Base-by-base conservation (phyloP, 1,140 invertebrate genomes). In the Penaeus chinensis region DNA sequence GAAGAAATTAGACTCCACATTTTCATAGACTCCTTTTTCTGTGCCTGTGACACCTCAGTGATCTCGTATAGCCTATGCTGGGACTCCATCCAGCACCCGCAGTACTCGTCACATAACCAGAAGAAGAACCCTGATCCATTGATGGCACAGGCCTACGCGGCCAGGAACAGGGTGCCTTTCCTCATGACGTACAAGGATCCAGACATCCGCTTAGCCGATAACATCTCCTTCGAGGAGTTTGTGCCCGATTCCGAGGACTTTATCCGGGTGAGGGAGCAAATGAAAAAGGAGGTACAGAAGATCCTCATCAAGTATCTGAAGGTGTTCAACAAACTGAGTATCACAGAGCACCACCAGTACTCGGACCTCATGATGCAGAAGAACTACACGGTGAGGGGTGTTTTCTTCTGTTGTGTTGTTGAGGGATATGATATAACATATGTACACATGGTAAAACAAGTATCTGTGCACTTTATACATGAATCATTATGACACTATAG, bases 271-370 rank as follows among this genome's bases (percentile, higher is more conserved):
- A 47, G 86, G 60, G 78, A 87, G 32, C 86, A 87, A 42, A 87
- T 87, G 86, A 82, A 87, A 61, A 87, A 63, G 42, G 86, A 87
- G 61, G 81, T 87, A 20, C 60, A 87, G 86, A 87, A 83, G 71
- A 77, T 87, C 20, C 66, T 87, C 16, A 63, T 83, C 18, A 63
- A 63, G 16, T 77, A 87, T 47, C 10, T 82, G 7, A 42, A 32
- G 11, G 19, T 62, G 22, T 87, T 87, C 42, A 37, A 47, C 16
- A 37, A 71, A 3, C 61, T 87, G 2, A 11, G 27, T 24, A 81
- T 87, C 3, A 47, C n/a, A 3, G 86, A 87, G 47, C 24, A 77
- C 22, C 86, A 87, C 37, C 69, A 78, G 32, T 20, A 87, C 27
- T 87, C 86, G 4, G 37, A 65, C 18, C 5, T 63, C 47, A 65